Base-by-base conservation (phyloP, 2,797 vertebrate genomes). In the Nannoperca australis region DNA sequence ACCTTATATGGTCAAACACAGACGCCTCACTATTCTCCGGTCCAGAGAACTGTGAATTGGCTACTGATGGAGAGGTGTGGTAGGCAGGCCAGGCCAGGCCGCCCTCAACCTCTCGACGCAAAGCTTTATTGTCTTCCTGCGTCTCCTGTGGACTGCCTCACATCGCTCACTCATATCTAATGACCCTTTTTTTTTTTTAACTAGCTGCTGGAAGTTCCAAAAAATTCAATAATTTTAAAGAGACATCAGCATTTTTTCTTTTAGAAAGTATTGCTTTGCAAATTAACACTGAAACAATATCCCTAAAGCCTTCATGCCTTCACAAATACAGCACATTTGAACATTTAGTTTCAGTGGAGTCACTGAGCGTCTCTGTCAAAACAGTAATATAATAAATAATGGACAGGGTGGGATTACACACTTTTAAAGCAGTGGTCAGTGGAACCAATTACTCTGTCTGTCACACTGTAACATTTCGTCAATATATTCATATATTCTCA, bases 21-120 rank as follows among this genome's bases (percentile, higher is more conserved):
- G 71, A 83, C 60, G 11, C 36, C 11, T 70, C 55, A 11, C 70
- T 40, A 59, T 67, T 75, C 50, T 51, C 68, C n/a, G 58, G 81
- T 78, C 77, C 85, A 84, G 47, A 79, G 78, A 81, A 65, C 89
- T 70, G 84, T 47, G 81, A 84, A 49, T 73, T 88, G 90, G 88
- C 90, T 40, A 2, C 54, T 10, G 80, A 67, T 66, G 75, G 84
- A 76, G 59, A 76, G 64, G 36, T 1, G 67, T 18, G 58, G 70
- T 34, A 49, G 51, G 51, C 76, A 40, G 76, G 77, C 60, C 64
- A 34, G 76, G 62, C 55, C 65, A 34, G 49, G 62, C 15, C 7
- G 63, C 38, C 88, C 78, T 85, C 74, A 13, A 87, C 78, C 85
- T 87, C 78, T 84, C 2, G 84, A 85, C 90, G 84, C 45, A 2